Evolutionary conservation across 1,140 invertebrate genomes (phyloP), one percentile per base, ranked within the genome.

Genomic region (Megathymus violae): DNA sequence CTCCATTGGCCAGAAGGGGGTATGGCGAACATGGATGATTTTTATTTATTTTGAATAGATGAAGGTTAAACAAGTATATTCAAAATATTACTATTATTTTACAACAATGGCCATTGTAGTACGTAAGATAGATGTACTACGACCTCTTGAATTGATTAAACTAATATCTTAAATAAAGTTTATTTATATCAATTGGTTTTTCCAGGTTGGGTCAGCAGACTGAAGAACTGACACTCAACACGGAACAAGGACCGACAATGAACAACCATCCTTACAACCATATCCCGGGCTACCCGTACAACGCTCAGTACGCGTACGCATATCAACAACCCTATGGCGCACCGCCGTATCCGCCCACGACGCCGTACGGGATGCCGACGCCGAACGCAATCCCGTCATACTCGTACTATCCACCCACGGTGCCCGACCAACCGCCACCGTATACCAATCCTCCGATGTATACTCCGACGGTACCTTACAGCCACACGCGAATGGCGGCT

Each of bases 191-290:
- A n/a, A n/a, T n/a, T n/a, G n/a, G n/a, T n/a, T n/a, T 31, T 90
- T 91, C 31, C 78, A 92, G 91, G 61, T 80, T 88, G 64, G 78
- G 79, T 46, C 82, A 82, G 61, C 85, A 89, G 65, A 78, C 87
- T 13, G 88, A 91, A 67, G 86, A 89, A 41, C 50, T 82, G 6
- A 73, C 76, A 27, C 46, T 82, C 10, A 77, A 67, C 13, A 67
- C 74, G 1, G 83, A 88, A 22, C 65, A 74, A 46, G 44, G 67
- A 4, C 65, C 74, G n/a, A 78, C 74, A 64, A 88, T 88, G 88
- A 88, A 83, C 50, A 88, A 90, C 50, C 82, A 82, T 9, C 70
- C 65, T 11, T 83, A 82, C 64, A 86, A 85, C 48, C 85, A 82
- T 40, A 68, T 78, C n/a, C 82, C 82, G 36, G 79, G 80, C 0